Evolutionary conservation across 2,113 vertebrate species (phyloP).

Genomic region (Coptodon bakossiorum): DNA sequence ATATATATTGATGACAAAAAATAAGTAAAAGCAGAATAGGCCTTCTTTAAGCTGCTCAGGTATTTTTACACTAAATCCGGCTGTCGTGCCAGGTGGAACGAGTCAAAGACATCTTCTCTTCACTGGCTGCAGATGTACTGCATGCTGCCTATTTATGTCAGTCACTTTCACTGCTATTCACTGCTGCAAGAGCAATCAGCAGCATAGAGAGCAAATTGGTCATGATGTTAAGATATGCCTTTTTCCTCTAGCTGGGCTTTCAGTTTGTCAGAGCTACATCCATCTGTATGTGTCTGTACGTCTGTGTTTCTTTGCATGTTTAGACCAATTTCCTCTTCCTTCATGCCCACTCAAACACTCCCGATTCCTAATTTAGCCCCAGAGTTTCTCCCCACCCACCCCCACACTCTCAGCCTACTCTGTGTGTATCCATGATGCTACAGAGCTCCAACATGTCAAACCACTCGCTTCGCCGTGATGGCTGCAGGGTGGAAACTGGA

Average conservation of each 20-base stretch:
- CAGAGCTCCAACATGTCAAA: conserved; percentile 2
- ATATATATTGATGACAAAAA: background rate
- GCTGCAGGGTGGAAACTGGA: conserved; percentile 5
- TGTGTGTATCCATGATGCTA: background rate
- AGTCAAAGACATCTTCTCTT: background rate
- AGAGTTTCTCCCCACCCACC: conserved; percentile 15
- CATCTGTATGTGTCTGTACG: background rate
- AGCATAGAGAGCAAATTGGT: conserved; percentile 1
- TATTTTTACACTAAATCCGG: background rate
- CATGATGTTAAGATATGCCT: background rate
- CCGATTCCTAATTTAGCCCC: conserved; percentile 31
- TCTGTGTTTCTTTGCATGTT: background rate
- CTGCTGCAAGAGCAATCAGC: background rate
- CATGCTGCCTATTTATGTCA: background rate
- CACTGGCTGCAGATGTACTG: background rate
- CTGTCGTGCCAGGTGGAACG: background rate
- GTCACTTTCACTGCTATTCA: background rate
- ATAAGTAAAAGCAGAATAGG: background rate
- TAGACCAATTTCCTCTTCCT: conserved; percentile 11
- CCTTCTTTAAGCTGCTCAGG: background rate
- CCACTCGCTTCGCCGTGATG: background rate
- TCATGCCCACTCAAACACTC: conserved; percentile 28
- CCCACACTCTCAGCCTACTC: conserved; percentile 18
- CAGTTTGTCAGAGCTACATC: background rate
- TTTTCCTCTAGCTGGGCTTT: background rate